phyloP scores from a whole-genome alignment of 2,888 invertebrate genomes.

The Drosophila koepferae region DNA sequence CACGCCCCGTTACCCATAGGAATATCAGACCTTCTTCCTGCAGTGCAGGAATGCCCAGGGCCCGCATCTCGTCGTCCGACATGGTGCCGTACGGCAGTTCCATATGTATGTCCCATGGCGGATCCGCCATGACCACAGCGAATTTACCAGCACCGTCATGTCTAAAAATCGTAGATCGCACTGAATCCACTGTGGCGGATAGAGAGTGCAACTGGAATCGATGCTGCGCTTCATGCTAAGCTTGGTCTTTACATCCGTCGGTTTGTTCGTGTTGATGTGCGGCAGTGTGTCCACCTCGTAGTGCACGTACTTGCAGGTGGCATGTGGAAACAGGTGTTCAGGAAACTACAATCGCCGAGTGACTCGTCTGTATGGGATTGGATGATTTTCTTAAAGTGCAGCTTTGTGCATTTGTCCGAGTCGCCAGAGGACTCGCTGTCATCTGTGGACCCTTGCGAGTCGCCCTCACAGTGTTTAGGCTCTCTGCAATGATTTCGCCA shows the following conservation, averaged over 20 bases:
- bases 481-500: constrained; percentile 77
- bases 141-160: constrained; percentile 91
- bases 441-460: constrained; percentile 68
- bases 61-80: constrained; percentile 99
- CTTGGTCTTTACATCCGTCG: constrained; percentile 83
- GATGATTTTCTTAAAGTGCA: constrained; percentile 98
- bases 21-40: constrained; percentile 98
- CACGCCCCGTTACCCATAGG: constrained; percentile 98
- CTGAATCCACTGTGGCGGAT: constrained; percentile 98
- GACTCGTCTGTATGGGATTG: constrained; percentile 97
- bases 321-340: constrained; percentile 99
- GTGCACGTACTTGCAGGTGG: constrained; percentile 99
- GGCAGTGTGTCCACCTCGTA: constrained; percentile 95
- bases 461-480: constrained; percentile 65
- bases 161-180: constrained; percentile 92
- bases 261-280: constrained; percentile 83
- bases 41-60: constrained; percentile 95
- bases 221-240: constrained; percentile 83
- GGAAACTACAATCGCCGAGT: constrained; percentile 97
- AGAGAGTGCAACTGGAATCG: constrained; percentile 88
- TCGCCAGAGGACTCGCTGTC: constrained; percentile 61
- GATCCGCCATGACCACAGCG: constrained; percentile 99
- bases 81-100: constrained; percentile 98
- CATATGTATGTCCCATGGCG: constrained; percentile 99
- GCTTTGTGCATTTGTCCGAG: constrained; percentile 91